These are phyloP conservation scores for Drosophila prosaltans DNA, from an alignment of 1,140 invertebrate species.

Conservation along the genomic window DNA sequence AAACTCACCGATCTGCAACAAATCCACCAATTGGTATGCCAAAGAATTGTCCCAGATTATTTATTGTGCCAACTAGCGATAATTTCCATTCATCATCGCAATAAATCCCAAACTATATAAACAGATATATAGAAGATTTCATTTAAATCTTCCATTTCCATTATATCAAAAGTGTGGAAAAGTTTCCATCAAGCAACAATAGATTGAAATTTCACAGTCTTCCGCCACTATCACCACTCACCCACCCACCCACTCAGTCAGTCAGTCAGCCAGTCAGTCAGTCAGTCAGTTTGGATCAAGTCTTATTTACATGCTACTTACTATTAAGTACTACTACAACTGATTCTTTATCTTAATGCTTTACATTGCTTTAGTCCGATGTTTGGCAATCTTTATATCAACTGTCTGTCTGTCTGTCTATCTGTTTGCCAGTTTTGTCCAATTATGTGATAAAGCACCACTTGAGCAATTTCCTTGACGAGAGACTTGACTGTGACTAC, in stretches of 20 bases:
- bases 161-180: slow-evolving; percentile 8
- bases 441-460: slow-evolving; percentile 14
- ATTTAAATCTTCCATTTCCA: slow-evolving; percentile 56
- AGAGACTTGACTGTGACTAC: not conserved
- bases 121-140: slow-evolving; percentile 1
- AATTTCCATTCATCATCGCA: slow-evolving; percentile 86
- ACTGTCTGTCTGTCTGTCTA: not conserved
- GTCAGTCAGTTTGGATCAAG: not conserved
- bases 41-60: slow-evolving; percentile 88
- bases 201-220: slow-evolving; percentile 22
- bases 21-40: slow-evolving; percentile 88
- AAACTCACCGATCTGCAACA: slow-evolving; percentile 86
- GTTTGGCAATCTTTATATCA: not conserved
- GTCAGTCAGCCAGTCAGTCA: not conserved
- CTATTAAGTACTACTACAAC: too few relatives aligned
- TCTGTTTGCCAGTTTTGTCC: not conserved
- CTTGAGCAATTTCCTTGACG: not conserved
- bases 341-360: not conserved
- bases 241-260: not conserved
- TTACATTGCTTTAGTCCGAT: too few relatives aligned
- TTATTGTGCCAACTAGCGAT: slow-evolving; percentile 88
- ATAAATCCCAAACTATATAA: slow-evolving; percentile 73
- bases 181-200: slow-evolving; percentile 12
- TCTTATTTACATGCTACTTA: too few relatives aligned
- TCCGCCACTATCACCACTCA: not conserved